phyloP scores from a whole-genome alignment of 2,797 vertebrate genomes.

The Darevskia nairensis region DNA sequence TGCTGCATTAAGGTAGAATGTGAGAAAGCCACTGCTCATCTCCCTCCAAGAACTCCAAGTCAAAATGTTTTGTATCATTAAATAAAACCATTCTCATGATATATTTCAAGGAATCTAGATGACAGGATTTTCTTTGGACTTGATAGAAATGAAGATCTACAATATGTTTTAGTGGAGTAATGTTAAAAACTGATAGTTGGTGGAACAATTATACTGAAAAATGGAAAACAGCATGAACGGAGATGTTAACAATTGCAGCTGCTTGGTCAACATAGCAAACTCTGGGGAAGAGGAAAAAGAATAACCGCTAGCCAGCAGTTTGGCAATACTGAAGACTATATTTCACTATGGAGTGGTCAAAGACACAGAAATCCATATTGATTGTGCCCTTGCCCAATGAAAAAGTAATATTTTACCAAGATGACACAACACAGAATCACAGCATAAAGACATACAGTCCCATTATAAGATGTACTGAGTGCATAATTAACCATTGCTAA shows the following conservation, averaged over 20 bases:
- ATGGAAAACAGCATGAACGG: background rate
- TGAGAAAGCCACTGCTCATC: background rate
- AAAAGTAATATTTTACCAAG: conserved; percentile 68
- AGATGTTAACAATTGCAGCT: background rate
- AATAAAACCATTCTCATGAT: background rate
- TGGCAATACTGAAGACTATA: conserved; percentile 57
- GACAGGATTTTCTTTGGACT: background rate
- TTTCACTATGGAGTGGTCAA: conserved; percentile 68
- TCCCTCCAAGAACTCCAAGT: too few species aligned
- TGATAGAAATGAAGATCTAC: conserved; percentile 56
- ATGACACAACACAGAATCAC: conserved; percentile 69
- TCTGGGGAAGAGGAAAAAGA: background rate
- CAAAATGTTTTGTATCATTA: background rate
- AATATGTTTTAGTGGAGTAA: background rate
- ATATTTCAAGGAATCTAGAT: background rate
- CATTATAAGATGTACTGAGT: conserved; percentile 74
- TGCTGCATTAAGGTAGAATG: background rate
- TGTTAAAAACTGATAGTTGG: background rate
- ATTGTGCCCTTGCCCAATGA: conserved; percentile 43
- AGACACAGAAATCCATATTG: conserved; percentile 73
- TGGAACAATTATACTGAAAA: background rate
- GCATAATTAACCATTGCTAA: conserved; percentile 75
- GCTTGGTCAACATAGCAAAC: conserved; percentile 27
- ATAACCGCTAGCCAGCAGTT: conserved; percentile 46
- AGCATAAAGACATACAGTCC: conserved; percentile 72